phyloP scores from a whole-genome alignment of 2,888 invertebrate genomes.

The Catotricha subobsoleta region DNA sequence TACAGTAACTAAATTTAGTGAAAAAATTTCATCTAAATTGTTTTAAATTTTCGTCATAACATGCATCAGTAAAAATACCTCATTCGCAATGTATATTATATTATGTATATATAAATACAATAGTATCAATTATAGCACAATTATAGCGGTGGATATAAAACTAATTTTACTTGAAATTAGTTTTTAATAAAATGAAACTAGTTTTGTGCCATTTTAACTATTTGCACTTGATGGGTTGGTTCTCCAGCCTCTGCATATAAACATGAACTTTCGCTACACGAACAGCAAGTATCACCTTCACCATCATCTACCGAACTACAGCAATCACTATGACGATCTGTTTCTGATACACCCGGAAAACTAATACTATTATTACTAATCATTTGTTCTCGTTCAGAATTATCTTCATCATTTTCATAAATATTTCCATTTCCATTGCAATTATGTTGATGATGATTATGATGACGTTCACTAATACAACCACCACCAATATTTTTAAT shows the following conservation, averaged over 20 bases:
- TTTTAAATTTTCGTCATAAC: no score
- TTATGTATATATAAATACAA: no score
- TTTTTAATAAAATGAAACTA: not conserved
- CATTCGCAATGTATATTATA: no score
- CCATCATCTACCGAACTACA: slow-evolving; percentile 31
- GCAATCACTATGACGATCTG: slow-evolving; percentile 20
- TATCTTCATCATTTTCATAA: slow-evolving; percentile 18
- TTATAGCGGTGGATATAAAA: no score
- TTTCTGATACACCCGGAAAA: slow-evolving; percentile 33
- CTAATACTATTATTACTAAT: slow-evolving; percentile 14
- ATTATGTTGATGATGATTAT: slow-evolving; percentile 4
- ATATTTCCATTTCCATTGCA: slow-evolving; percentile 11
- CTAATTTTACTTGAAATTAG: no score
- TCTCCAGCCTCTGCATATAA: slow-evolving; percentile 41
- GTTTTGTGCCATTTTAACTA: slow-evolving; percentile 1
- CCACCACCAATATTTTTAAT: not conserved
- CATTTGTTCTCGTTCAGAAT: not conserved
- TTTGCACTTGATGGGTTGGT: slow-evolving; percentile 15
- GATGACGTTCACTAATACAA: not conserved
- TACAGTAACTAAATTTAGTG: no score
- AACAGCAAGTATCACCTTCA: slow-evolving; percentile 32
- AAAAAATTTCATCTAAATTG: no score
- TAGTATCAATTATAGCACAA: no score
- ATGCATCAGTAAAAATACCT: no score
- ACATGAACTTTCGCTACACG: slow-evolving; percentile 44